Percentiles rank a stretch among this genome's conserved stretches.
Evolutionary conservation across 2,888 invertebrate genomes (phyloP).

Genomic region (Tolmerus cingulatus): DNA sequence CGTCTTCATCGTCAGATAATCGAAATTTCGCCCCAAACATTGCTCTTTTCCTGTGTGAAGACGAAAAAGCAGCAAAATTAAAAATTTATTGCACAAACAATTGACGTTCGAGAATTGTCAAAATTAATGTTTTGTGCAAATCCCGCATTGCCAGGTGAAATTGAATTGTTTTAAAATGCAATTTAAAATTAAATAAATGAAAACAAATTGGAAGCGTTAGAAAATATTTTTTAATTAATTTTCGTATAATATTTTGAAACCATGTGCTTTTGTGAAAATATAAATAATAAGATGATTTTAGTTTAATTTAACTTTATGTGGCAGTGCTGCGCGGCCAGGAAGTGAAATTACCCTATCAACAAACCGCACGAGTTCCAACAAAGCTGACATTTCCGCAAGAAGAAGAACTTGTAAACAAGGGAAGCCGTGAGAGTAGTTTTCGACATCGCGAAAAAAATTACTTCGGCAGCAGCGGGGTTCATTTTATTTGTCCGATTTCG

Average conservation of each 20-base stretch:
- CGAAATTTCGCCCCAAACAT: constrained; percentile 47
- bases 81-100: not conserved
- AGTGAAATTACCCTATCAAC: not conserved
- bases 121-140: not conserved
- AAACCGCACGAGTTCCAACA: not conserved
- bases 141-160: not conserved
- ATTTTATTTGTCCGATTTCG: not conserved
- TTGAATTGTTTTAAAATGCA: not conserved
- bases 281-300: not conserved
- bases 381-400: not conserved
- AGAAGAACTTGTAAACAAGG: constrained; percentile 18
- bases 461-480: not conserved
- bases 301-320: not conserved
- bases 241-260: too few species aligned
- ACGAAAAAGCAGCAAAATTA: not conserved
- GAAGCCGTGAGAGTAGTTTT: constrained; percentile 14
- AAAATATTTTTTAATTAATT: not conserved
- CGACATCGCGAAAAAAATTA: not conserved
- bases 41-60: not conserved
- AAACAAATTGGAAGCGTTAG: not conserved
- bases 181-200: not conserved
- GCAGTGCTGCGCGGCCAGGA: not conserved
- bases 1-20: constrained; percentile 47
- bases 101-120: not conserved
- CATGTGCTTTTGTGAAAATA: too few species aligned